These are phyloP conservation scores for Cheumatopsyche charites DNA, from an alignment of 1,140 invertebrate species.

Conservation along the genomic window DNA sequence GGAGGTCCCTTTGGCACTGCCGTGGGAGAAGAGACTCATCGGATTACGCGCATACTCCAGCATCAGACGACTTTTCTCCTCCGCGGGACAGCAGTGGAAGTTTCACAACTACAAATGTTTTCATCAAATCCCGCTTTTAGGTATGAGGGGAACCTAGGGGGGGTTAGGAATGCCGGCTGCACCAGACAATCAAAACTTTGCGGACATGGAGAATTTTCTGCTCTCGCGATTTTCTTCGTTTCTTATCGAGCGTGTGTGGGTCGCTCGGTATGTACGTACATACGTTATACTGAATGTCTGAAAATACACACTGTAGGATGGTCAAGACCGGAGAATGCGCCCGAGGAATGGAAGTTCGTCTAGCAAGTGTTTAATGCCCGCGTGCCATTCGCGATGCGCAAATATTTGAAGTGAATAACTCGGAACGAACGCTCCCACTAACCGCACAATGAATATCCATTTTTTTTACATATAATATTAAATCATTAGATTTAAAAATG, in stretches of 20 bases:
- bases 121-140: constrained; percentile 41
- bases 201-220: constrained; percentile 43
- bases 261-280: background rate
- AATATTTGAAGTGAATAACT: constrained; percentile 22
- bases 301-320: background rate
- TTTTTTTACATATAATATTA: background rate
- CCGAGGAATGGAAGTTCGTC: constrained; percentile 24
- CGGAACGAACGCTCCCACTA: too few species aligned
- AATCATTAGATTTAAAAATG: too few species aligned
- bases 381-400: constrained; percentile 21
- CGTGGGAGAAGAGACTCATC: constrained; percentile 20
- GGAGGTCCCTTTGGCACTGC: background rate
- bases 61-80: constrained; percentile 17
- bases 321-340: constrained; percentile 23
- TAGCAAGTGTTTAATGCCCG: constrained; percentile 21
- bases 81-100: constrained; percentile 26
- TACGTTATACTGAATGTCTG: too few species aligned
- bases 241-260: constrained; percentile 24
- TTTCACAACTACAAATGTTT: constrained; percentile 46
- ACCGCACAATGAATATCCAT: background rate
- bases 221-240: constrained; percentile 38
- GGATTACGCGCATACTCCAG: constrained; percentile 44
- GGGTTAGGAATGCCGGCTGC: constrained; percentile 43
- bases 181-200: constrained; percentile 49
- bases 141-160: too few species aligned